phyloP scores from a whole-genome alignment of 2,888 invertebrate genomes.

The Lithophane leautieri region DNA sequence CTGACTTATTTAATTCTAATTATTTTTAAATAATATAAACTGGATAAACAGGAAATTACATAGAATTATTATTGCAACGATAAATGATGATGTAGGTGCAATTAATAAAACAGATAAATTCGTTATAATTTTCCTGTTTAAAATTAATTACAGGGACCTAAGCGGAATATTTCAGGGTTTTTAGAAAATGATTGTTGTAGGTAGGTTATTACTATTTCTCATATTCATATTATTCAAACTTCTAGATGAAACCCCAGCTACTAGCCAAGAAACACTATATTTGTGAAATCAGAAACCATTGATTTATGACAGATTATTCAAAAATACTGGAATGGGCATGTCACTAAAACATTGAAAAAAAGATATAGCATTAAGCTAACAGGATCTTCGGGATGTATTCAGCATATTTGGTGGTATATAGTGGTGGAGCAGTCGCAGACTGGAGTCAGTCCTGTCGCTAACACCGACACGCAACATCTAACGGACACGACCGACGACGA shows the following conservation, averaged over 20 bases:
- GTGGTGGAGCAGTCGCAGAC: slow-evolving; percentile 80
- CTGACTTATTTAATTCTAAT: neutral
- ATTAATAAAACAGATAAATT: neutral
- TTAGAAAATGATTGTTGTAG: neutral
- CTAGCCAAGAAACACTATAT: neutral
- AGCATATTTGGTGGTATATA: slow-evolving; percentile 76
- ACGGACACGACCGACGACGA: slow-evolving; percentile 83
- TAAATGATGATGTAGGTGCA: neutral
- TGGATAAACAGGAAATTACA: slow-evolving; percentile 35
- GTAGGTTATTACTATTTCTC: neutral
- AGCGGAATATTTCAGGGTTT: slow-evolving; percentile 7
- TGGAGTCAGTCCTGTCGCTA: slow-evolving; percentile 83
- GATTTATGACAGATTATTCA: neutral
- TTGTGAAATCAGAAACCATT: neutral
- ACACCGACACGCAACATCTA: slow-evolving; percentile 89
- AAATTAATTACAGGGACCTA: neutral
- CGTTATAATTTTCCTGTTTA: slow-evolving; percentile 7
- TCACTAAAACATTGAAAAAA: neutral
- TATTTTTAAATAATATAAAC: neutral
- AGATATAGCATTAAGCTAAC: neutral
- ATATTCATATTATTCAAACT: neutral
- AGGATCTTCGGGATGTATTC: slow-evolving; percentile 23
- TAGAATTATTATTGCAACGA: neutral
- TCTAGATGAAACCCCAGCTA: neutral
- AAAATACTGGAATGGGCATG: neutral